Conservation (phyloP, 1,140 invertebrate species). For the Papilio machaon region DNA sequence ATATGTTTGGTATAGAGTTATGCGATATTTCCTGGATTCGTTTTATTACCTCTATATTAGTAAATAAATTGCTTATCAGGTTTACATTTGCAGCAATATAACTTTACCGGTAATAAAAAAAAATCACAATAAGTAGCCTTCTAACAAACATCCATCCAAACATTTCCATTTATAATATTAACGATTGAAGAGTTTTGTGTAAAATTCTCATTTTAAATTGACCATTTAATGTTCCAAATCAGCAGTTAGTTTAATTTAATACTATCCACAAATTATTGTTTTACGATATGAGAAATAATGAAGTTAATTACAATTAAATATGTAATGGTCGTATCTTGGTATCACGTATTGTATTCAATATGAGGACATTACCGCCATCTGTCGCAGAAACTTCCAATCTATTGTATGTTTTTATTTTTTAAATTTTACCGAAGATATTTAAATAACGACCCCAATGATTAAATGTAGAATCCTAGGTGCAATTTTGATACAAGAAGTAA, state of each 20-base stretch:
- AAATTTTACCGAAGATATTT: background rate
- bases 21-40: slow-evolving; percentile 8
- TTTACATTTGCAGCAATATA: too few relatives aligned
- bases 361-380: slow-evolving; percentile 6
- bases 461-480: background rate
- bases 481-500: background rate
- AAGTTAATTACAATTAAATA: background rate
- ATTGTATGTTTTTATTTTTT: slow-evolving; percentile 11
- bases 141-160: too few relatives aligned
- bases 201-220: too few relatives aligned
- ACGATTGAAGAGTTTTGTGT: too few relatives aligned
- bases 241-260: too few relatives aligned
- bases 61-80: background rate
- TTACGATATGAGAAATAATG: background rate
- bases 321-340: background rate
- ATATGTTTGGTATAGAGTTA: slow-evolving; percentile 9
- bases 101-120: too few relatives aligned
- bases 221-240: too few relatives aligned
- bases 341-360: slow-evolving; percentile 3
- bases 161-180: too few relatives aligned
- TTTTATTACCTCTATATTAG: background rate
- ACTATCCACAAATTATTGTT: too few relatives aligned
- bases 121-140: too few relatives aligned
- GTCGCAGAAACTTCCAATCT: background rate
- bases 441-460: background rate